A percentile compares a stretch with the other conserved stretches of the same genome.
phyloP scores from a whole-genome alignment of 2,888 invertebrate genomes.

The Zonitis immaculata region DNA sequence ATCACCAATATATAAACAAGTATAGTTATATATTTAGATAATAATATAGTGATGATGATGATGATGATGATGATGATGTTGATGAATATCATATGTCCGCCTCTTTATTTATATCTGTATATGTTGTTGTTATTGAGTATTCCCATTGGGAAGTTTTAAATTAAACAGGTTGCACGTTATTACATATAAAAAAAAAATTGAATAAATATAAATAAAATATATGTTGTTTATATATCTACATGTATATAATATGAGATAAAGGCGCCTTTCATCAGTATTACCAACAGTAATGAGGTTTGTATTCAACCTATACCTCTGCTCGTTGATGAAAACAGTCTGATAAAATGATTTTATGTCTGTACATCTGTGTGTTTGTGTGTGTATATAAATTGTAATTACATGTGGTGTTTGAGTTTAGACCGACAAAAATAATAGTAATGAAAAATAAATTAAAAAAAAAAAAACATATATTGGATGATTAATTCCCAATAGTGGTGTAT shows the following conservation, averaged over 20 bases:
- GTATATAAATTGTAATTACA: constrained; percentile 3
- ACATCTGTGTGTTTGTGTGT: not conserved
- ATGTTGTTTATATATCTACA: not conserved
- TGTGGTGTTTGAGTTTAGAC: constrained; percentile 1
- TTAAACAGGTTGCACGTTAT: constrained; percentile 5
- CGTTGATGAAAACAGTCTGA: constrained; percentile 1
- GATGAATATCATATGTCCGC: not conserved
- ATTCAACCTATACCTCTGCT: constrained; percentile 3
- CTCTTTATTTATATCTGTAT: not conserved
- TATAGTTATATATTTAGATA: not conserved
- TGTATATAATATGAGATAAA: constrained; percentile 3
- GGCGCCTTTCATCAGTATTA: constrained; percentile 4
- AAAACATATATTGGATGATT: not conserved
- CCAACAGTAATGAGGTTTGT: constrained; percentile 8
- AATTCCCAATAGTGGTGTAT: not conserved
- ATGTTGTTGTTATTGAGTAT: not conserved
- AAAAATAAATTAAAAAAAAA: not conserved
- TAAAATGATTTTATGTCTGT: not conserved
- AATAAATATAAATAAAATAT: not conserved
- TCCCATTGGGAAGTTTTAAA: constrained; percentile 4
- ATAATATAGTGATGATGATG: not conserved
- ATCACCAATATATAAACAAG: not conserved
- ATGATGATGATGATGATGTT: no score
- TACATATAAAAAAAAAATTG: not conserved
- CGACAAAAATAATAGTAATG: not conserved